Percentiles rank a stretch among this genome's conserved stretches.
These are phyloP conservation scores for Andrena minutula DNA, from an alignment of 2,888 invertebrate genomes.

Conservation along the genomic window DNA sequence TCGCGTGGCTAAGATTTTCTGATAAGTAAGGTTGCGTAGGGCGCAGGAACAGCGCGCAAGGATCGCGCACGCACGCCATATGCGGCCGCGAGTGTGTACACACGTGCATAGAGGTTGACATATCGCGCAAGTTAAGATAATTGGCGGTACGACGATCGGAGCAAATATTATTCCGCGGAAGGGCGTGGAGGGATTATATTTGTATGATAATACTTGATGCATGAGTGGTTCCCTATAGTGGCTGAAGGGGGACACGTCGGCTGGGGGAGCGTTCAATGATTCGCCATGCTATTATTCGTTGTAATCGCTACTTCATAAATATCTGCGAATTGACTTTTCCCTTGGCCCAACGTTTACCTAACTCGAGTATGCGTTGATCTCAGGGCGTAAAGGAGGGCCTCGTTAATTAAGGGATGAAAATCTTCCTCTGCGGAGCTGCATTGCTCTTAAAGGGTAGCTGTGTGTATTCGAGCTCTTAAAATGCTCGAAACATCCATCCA, in stretches of 20 bases:
- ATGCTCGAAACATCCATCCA: no score
- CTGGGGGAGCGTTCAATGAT: constrained; percentile 65
- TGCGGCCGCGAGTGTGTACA: neutral
- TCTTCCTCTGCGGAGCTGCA: no score
- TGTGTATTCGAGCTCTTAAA: neutral
- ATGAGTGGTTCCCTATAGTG: constrained; percentile 60
- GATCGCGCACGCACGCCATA: neutral
- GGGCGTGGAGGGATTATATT: constrained; percentile 71
- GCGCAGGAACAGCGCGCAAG: neutral
- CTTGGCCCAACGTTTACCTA: constrained; percentile 46
- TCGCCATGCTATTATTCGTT: constrained; percentile 69
- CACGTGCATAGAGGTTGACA: constrained; percentile 51
- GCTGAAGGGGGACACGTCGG: constrained; percentile 52
- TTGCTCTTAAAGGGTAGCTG: neutral
- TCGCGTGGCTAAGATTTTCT: no score
- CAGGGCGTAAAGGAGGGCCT: neutral
- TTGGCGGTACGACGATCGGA: constrained; percentile 68
- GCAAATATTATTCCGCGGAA: constrained; percentile 72
- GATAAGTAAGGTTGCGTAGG: neutral
- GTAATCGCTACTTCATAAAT: constrained; percentile 73
- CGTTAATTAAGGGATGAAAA: neutral
- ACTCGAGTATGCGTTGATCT: constrained; percentile 23
- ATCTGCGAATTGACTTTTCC: constrained; percentile 64
- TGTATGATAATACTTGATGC: constrained; percentile 74
- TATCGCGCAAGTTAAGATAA: constrained; percentile 70